Evolutionary conservation across 2,797 vertebrate species (phyloP).

Genomic region (Eulemur mongoz): DNA sequence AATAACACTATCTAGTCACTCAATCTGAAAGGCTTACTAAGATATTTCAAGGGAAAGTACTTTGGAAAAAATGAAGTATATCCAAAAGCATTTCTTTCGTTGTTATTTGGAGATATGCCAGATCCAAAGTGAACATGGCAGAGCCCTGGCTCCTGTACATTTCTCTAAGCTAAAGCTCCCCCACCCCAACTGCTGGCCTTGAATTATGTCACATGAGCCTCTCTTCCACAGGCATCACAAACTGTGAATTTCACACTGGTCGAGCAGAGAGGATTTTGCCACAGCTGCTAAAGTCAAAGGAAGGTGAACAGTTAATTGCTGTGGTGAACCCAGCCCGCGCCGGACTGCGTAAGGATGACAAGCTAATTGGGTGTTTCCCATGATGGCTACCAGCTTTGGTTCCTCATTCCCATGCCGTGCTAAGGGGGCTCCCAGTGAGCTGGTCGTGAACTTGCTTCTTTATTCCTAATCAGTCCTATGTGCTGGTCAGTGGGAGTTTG

Average conservation of each 20-base stretch:
- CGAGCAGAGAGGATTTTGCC: slow-evolving; percentile 88
- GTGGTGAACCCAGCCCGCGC: slow-evolving; percentile 90
- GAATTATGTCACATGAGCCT: slow-evolving; percentile 11
- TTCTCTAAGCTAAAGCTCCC: background rate
- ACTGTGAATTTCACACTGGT: slow-evolving; percentile 90
- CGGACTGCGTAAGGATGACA: slow-evolving; percentile 84
- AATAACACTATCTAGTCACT: background rate
- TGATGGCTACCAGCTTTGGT: background rate
- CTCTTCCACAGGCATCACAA: slow-evolving; percentile 82
- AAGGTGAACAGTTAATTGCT: slow-evolving; percentile 79
- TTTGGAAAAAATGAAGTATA: background rate
- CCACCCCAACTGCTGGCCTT: background rate
- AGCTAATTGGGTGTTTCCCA: background rate
- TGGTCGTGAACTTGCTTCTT: background rate
- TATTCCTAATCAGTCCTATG: background rate
- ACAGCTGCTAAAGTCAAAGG: slow-evolving; percentile 81
- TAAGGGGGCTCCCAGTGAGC: background rate
- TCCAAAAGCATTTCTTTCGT: background rate
- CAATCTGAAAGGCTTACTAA: slow-evolving; percentile 8
- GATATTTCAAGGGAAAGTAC: background rate
- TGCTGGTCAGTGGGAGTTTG: background rate
- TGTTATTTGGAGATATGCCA: background rate
- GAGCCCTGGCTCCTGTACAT: background rate
- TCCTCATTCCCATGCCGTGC: background rate
- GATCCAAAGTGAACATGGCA: background rate